Percentiles rank a stretch among this genome's conserved stretches.
phyloP scores from a whole-genome alignment of 2,113 vertebrate species.

The Zosterops pallidus region DNA sequence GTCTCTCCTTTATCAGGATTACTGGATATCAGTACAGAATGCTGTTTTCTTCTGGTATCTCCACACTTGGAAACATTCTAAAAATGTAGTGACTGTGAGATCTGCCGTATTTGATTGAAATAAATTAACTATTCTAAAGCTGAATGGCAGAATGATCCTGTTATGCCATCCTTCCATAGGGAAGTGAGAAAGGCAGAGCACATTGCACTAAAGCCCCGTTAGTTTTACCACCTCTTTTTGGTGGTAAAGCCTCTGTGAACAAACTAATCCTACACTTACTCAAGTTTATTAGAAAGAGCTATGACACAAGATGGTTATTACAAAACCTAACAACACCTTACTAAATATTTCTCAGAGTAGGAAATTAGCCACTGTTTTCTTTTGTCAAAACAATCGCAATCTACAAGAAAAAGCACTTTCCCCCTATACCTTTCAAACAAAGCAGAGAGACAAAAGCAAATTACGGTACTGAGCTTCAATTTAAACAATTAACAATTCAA shows the following conservation, averaged over 20 bases:
- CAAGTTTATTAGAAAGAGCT: neutral
- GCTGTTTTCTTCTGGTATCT: neutral
- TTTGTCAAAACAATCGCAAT: neutral
- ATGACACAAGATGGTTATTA: neutral
- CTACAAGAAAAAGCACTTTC: neutral
- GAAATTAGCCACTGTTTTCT: neutral
- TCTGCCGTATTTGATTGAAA: neutral
- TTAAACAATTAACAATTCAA: neutral
- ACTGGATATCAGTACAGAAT: neutral
- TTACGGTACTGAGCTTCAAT: accelerated
- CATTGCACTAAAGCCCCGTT: neutral
- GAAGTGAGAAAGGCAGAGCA: neutral
- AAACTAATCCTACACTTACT: neutral
- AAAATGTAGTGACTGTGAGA: neutral
- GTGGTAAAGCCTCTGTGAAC: neutral
- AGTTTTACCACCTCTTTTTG: neutral
- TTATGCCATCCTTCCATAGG: neutral
- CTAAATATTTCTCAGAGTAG: neutral
- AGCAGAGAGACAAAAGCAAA: neutral
- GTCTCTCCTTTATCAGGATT: neutral
- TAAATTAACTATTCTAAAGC: neutral
- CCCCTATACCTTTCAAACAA: neutral
- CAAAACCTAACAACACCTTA: neutral
- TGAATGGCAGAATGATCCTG: accelerated
- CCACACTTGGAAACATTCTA: neutral